Percentiles rank a stretch among this genome's conserved stretches.
These are phyloP conservation scores for Numenius phaeopus DNA, from an alignment of 2,797 vertebrate genomes.

Conservation along the genomic window DNA sequence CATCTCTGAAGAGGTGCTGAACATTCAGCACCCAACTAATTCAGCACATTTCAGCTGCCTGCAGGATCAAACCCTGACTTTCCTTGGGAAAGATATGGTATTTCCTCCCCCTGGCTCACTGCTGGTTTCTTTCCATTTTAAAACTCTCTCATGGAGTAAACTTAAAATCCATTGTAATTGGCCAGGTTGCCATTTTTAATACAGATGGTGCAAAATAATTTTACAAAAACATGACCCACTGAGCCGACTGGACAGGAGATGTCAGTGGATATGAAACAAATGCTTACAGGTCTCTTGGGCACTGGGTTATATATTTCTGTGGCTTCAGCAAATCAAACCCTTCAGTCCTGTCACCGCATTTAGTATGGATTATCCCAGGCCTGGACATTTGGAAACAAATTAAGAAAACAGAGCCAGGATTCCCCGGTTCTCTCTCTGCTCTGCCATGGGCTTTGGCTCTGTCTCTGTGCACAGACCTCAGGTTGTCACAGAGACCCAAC, in stretches of 20 bases:
- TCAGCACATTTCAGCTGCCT: not conserved
- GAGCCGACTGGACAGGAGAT: slow-evolving; percentile 58
- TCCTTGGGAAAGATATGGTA: not conserved
- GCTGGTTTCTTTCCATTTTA: slow-evolving; percentile 46
- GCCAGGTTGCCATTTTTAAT: slow-evolving; percentile 56
- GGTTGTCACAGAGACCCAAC: not conserved
- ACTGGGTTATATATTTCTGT: slow-evolving; percentile 42
- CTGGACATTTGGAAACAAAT: slow-evolving; percentile 63
- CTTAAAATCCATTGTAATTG: slow-evolving; percentile 48
- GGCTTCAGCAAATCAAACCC: slow-evolving; percentile 68
- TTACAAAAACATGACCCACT: slow-evolving; percentile 21
- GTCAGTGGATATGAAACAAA: slow-evolving; percentile 66
- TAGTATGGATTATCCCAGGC: slow-evolving; percentile 62
- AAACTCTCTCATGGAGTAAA: slow-evolving; percentile 48
- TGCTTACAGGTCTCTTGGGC: slow-evolving; percentile 48
- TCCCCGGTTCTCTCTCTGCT: not conserved
- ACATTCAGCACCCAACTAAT: slow-evolving; percentile 7
- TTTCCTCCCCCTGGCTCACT: slow-evolving; percentile 30
- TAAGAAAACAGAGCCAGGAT: slow-evolving; percentile 61
- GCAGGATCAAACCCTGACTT: slow-evolving; percentile 31
- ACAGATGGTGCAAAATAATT: slow-evolving; percentile 54
- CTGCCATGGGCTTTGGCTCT: slow-evolving; percentile 57
- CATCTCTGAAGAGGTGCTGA: slow-evolving; percentile 31
- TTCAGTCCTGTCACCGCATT: slow-evolving; percentile 66
- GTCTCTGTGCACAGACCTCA: not conserved